Percentiles rank a stretch among this genome's conserved stretches.
These are phyloP conservation scores for Teleogryllus oceanicus DNA, from an alignment of 2,888 invertebrate species.

Conservation along the genomic window DNA sequence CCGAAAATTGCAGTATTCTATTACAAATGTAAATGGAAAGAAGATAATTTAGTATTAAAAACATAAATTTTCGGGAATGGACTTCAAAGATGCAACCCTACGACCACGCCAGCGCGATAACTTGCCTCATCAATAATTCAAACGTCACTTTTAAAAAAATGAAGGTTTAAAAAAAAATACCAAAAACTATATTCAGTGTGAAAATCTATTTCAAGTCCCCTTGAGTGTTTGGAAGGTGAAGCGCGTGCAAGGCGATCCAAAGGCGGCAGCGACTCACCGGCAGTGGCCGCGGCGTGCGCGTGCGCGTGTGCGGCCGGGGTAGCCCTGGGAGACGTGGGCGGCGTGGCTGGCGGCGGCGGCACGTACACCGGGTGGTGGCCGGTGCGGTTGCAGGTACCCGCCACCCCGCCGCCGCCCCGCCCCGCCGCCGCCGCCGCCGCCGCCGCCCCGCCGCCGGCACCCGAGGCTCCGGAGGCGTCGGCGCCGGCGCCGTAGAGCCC, in stretches of 20 bases:
- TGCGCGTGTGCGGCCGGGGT: constrained; percentile 23
- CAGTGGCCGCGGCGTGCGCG: constrained; percentile 23
- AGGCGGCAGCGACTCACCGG: not conserved
- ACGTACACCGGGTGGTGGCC: constrained; percentile 59
- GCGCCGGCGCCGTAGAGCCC: constrained; percentile 46
- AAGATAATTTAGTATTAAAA: no score
- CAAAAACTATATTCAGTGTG: no score
- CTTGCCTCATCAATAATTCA: no score
- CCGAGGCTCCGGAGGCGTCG: constrained; percentile 40
- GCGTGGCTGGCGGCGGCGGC: constrained; percentile 50
- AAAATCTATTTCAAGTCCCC: no score
- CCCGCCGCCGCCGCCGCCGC: constrained; percentile 38
- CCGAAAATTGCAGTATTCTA: no score
- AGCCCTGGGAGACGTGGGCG: constrained; percentile 50
- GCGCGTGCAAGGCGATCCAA: not conserved
- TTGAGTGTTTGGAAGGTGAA: no score
- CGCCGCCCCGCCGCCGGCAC: not conserved
- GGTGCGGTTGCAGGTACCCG: not conserved
- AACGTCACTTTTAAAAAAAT: no score
- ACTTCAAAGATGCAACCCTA: no score
- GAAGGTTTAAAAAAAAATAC: no score
- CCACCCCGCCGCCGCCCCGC: constrained; percentile 46
- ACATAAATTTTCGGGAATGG: no score
- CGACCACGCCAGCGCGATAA: no score
- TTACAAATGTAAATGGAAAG: no score